Evolutionary conservation across 2,797 vertebrate genomes (phyloP).

Genomic region (Cossypha heuglini): DNA sequence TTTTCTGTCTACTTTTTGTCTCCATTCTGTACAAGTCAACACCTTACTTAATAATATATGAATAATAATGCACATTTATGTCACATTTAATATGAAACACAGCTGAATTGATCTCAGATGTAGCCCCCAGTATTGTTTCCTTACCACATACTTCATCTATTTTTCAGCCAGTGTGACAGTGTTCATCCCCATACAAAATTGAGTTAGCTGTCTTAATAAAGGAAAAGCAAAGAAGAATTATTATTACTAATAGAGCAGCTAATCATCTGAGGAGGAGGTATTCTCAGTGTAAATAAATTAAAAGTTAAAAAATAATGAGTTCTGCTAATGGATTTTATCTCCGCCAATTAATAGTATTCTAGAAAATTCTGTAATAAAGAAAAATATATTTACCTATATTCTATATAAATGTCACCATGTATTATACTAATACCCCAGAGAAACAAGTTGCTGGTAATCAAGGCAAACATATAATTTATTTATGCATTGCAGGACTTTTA

Average conservation of each 20-base stretch:
- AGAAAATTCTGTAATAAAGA: slow-evolving; percentile 2
- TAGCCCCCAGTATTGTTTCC: background rate
- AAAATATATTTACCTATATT: background rate
- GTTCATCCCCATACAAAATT: background rate
- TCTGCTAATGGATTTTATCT: slow-evolving; percentile 45
- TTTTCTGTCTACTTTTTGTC: background rate
- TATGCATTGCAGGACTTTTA: background rate
- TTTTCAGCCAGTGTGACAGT: background rate
- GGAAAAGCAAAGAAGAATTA: slow-evolving; percentile 36
- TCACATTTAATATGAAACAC: background rate
- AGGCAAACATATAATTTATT: background rate
- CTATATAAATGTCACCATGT: background rate
- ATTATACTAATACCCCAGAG: background rate
- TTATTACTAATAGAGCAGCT: slow-evolving; percentile 25
- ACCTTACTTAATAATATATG: background rate
- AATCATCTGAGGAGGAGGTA: slow-evolving; percentile 45
- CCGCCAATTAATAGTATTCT: background rate
- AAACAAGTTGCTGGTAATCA: background rate
- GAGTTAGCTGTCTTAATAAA: slow-evolving; percentile 49
- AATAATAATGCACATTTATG: background rate
- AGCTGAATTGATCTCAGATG: background rate
- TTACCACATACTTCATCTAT: background rate
- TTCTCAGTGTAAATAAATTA: slow-evolving; percentile 57
- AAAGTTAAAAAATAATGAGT: slow-evolving; percentile 47
- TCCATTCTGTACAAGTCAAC: background rate